phyloP scores from a whole-genome alignment of 2,797 vertebrate species.

The Lepus oiostolus region DNA sequence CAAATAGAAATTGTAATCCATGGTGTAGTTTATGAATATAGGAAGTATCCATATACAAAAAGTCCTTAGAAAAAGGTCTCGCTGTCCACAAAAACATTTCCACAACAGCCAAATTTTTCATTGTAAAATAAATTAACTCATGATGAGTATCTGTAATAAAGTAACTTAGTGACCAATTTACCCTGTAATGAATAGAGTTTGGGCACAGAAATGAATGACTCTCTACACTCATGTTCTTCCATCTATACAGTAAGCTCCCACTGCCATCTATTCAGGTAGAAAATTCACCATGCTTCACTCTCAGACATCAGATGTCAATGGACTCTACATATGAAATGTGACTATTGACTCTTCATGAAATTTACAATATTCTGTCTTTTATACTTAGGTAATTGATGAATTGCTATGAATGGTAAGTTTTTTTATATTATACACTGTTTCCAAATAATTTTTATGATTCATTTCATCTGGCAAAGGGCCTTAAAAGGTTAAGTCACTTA shows the following conservation, averaged over 20 bases:
- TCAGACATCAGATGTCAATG: not conserved
- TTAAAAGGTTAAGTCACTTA: not conserved
- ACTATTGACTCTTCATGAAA: not conserved
- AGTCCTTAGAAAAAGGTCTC: not conserved
- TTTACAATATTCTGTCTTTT: not conserved
- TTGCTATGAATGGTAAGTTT: not conserved
- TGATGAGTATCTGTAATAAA: not conserved
- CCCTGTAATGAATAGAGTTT: not conserved
- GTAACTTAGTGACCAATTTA: not conserved
- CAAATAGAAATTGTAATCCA: not conserved
- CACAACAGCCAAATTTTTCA: not conserved
- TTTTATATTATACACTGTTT: not conserved
- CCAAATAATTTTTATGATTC: not conserved
- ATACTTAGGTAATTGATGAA: not conserved
- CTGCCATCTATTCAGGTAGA: not conserved
- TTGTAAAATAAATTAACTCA: not conserved
- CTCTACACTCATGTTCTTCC: not conserved
- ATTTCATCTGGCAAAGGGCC: not conserved
- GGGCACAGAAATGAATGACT: not conserved
- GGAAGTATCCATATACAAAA: not conserved
- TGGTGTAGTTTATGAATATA: not conserved
- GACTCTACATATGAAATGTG: not conserved
- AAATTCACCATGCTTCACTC: not conserved
- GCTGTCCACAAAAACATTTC: not conserved
- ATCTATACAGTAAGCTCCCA: not conserved